Conservation (phyloP, 2,113 vertebrate genomes). For the Alces alces region DNA sequence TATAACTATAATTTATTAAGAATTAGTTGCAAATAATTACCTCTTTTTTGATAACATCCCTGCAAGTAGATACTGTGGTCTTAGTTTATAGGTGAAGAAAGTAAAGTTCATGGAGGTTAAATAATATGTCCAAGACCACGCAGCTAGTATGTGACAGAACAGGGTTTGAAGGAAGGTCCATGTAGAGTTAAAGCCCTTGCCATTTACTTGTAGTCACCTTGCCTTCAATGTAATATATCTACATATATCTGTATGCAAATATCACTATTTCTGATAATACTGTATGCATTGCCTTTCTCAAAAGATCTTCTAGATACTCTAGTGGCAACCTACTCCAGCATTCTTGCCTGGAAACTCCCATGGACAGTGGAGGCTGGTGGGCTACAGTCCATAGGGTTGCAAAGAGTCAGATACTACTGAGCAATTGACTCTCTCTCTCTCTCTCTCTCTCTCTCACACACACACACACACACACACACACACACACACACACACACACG, state of each 20-base stretch:
- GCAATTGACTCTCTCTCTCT: neutral
- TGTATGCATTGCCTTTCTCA: neutral
- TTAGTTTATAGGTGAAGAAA: neutral
- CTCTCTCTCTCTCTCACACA: no score
- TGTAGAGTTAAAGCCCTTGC: neutral
- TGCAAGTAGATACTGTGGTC: neutral
- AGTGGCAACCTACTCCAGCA: neutral
- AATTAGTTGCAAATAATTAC: neutral
- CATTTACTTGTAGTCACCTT: neutral
- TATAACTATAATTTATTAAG: slow-evolving; percentile 5
- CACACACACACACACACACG: neutral
- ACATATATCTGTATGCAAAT: neutral
- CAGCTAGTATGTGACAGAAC: neutral
- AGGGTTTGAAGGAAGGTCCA: neutral
- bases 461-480: no score
- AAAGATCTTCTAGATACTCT: neutral
- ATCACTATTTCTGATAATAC: neutral
- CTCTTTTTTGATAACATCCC: neutral
- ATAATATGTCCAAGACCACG: neutral
- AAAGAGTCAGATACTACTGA: neutral
- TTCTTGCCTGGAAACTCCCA: neutral
- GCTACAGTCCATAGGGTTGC: neutral
- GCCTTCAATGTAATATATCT: neutral
- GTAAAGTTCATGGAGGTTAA: neutral
- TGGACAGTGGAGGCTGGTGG: neutral